phyloP scores from a whole-genome alignment of 1,140 invertebrate genomes.

The Stegodyphus dumicola region DNA sequence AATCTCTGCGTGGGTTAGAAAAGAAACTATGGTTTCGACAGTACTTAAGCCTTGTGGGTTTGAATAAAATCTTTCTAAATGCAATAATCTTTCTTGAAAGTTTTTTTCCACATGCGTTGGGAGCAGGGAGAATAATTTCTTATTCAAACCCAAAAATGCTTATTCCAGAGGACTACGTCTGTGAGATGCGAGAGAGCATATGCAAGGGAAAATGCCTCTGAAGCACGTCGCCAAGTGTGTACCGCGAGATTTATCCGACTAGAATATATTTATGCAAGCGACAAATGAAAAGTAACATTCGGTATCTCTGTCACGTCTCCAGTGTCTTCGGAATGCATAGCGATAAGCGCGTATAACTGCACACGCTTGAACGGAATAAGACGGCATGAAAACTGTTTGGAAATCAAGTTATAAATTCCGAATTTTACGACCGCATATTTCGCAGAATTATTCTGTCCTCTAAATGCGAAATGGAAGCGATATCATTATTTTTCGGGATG shows the following conservation, averaged over 20 bases:
- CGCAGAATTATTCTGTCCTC: constrained; percentile 25
- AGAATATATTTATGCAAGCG: constrained; percentile 39
- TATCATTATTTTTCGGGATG: too few relatives aligned
- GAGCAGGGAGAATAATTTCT: background rate
- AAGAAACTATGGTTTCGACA: too few relatives aligned
- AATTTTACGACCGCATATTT: constrained; percentile 32
- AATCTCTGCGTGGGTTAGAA: too few relatives aligned
- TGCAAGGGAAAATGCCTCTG: background rate
- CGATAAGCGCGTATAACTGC: constrained; percentile 21
- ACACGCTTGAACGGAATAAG: background rate
- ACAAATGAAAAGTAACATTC: constrained; percentile 40
- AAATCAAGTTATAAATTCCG: constrained; percentile 59
- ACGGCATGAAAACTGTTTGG: constrained; percentile 44
- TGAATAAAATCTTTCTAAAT: too few relatives aligned
- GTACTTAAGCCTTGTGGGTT: too few relatives aligned
- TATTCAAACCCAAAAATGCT: background rate
- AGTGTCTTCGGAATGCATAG: constrained; percentile 43
- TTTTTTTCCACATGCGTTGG: too few relatives aligned
- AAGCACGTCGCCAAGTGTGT: constrained; percentile 21
- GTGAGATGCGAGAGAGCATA: background rate
- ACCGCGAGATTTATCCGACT: constrained; percentile 13
- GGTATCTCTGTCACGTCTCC: constrained; percentile 36
- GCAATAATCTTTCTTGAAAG: too few relatives aligned
- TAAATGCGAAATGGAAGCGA: too few relatives aligned
- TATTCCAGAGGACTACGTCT: too few relatives aligned